A percentile compares a stretch with the other conserved stretches of the same genome.
These are phyloP conservation scores for Hipposideros armiger DNA, from an alignment of 2,113 vertebrate genomes.

Conservation along the genomic window DNA sequence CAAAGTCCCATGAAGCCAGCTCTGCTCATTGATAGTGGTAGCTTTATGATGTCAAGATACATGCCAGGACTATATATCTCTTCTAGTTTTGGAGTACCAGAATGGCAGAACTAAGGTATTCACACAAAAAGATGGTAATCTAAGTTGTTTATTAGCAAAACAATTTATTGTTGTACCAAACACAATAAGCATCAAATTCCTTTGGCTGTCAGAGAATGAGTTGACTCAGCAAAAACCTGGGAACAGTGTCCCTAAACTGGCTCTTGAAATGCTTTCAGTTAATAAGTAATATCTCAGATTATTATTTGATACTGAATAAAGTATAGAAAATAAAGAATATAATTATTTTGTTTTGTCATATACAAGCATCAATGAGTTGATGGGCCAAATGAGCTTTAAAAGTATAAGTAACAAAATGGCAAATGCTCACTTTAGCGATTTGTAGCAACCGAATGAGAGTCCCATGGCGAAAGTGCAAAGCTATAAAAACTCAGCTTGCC, in stretches of 20 bases:
- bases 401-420: neutral
- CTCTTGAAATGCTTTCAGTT: neutral
- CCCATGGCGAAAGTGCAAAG: neutral
- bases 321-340: neutral
- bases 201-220: neutral
- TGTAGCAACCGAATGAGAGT: neutral
- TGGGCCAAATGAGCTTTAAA: constrained; percentile 4
- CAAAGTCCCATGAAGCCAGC: neutral
- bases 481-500: neutral
- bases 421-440: neutral
- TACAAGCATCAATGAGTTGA: neutral
- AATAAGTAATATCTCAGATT: neutral
- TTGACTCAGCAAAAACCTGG: neutral
- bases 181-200: neutral
- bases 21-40: neutral
- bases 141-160: neutral
- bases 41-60: neutral
- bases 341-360: neutral
- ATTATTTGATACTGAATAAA: neutral
- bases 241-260: neutral
- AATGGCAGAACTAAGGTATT: neutral
- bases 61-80: neutral
- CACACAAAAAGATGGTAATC: neutral
- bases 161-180: neutral
- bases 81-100: neutral